phyloP scores from a whole-genome alignment of 2,888 invertebrate species.

The Chamaedrilus cognettii region DNA sequence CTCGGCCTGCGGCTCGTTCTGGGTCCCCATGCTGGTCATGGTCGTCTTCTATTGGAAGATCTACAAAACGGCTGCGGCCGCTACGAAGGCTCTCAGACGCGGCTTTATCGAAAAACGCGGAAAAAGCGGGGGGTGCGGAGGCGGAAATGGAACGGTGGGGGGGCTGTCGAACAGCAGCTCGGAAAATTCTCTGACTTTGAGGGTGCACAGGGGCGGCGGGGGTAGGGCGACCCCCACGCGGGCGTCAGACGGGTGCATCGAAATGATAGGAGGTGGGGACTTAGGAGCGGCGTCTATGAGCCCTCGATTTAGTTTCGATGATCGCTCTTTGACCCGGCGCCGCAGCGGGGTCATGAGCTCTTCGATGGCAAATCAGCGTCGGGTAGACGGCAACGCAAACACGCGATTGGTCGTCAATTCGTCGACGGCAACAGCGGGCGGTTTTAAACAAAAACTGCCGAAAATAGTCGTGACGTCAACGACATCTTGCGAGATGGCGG shows the following conservation, averaged over 20 bases:
- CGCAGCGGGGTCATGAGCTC: background rate
- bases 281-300: background rate
- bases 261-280: background rate
- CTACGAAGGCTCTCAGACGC: conserved; percentile 50
- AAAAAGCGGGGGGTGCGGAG: background rate
- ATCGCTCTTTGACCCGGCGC: background rate
- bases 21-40: conserved; percentile 97
- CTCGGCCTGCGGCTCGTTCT: conserved; percentile 97
- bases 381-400: background rate
- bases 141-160: background rate
- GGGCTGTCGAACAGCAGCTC: conserved; percentile 15
- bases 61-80: conserved; percentile 78
- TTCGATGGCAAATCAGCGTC: background rate
- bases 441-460: background rate
- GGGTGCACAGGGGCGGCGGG: conserved; percentile 79
- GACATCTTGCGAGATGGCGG: conserved; percentile 8
- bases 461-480: conserved; percentile 19
- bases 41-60: conserved; percentile 98
- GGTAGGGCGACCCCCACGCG: background rate
- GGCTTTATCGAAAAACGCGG: conserved; percentile 46
- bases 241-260: conserved; percentile 5
- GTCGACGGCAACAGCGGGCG: no score
- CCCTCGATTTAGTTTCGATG: conserved; percentile 12
- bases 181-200: conserved; percentile 69
- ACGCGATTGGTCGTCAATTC: background rate